Percentiles rank a stretch among this genome's conserved stretches.
Evolutionary conservation across 2,113 vertebrate genomes (phyloP).

Genomic region (Alethe castanea): DNA sequence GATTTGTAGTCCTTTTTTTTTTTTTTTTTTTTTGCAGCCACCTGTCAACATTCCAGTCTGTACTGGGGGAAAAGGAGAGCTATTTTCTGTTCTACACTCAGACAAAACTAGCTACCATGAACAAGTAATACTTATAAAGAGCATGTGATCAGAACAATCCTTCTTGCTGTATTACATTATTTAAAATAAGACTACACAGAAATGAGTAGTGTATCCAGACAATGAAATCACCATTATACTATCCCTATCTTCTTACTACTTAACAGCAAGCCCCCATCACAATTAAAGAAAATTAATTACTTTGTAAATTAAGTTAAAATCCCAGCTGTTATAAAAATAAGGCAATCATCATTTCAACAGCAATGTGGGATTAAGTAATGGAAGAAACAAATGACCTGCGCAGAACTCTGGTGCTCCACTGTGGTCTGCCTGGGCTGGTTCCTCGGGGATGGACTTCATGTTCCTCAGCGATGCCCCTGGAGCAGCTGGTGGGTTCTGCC

Average conservation of each 20-base stretch:
- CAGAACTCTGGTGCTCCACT: slow-evolving; percentile 50
- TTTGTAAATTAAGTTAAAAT: neutral
- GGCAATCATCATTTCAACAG: neutral
- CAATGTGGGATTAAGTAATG: neutral
- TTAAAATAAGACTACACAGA: neutral
- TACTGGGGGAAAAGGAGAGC: neutral
- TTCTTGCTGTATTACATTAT: neutral
- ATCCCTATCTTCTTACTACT: neutral
- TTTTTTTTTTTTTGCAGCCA: slow-evolving; percentile 1
- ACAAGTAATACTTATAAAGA: neutral
- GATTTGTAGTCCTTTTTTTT: slow-evolving; percentile 20
- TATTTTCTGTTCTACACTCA: neutral
- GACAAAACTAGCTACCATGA: neutral
- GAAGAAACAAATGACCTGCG: slow-evolving; percentile 55
- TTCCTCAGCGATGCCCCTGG: slow-evolving; percentile 10
- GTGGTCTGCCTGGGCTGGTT: slow-evolving; percentile 25
- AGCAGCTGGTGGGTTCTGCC: neutral
- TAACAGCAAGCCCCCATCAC: neutral
- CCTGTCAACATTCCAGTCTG: slow-evolving; percentile 31
- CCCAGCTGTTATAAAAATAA: neutral
- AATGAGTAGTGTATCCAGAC: neutral
- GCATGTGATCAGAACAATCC: neutral
- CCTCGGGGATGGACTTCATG: slow-evolving; percentile 64
- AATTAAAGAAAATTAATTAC: slow-evolving; percentile 20
- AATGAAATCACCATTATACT: neutral